These are phyloP conservation scores for Labeo catla DNA, from an alignment of 2,113 vertebrate species.

Conservation along the genomic window DNA sequence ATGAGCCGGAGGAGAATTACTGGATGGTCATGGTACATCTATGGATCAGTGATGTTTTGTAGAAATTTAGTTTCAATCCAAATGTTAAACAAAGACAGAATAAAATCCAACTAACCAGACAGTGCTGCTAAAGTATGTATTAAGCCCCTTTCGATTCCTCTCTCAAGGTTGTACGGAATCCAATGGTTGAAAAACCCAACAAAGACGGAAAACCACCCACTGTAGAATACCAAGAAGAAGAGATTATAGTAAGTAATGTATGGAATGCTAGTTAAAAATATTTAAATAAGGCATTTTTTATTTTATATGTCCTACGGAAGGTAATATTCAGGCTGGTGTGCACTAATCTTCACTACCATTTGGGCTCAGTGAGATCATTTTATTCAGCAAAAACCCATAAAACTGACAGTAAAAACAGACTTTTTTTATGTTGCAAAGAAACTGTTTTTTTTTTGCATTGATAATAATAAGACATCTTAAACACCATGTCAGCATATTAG, in stretches of 20 bases:
- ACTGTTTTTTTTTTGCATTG: too few relatives aligned
- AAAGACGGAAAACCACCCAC: conserved; percentile 93
- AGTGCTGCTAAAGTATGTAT: background rate
- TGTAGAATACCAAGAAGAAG: conserved; percentile 95
- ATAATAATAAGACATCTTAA: background rate
- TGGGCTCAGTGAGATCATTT: background rate
- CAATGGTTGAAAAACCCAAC: conserved; percentile 90
- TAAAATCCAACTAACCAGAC: background rate
- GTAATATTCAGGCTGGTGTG: background rate
- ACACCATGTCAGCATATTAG: background rate
- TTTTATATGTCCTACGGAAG: background rate
- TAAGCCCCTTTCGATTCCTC: background rate
- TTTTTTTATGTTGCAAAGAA: background rate
- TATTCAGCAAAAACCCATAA: background rate
- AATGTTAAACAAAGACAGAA: background rate
- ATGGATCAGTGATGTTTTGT: conserved; percentile 4
- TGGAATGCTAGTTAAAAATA: background rate
- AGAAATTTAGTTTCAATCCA: background rate
- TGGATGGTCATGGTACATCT: conserved; percentile 97
- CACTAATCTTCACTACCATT: too few relatives aligned
- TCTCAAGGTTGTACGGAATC: conserved; percentile 92
- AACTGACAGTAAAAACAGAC: background rate
- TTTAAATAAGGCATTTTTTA: background rate
- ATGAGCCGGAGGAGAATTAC: conserved; percentile 93
- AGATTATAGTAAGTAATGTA: conserved; percentile 84